Evolutionary conservation across 2,888 invertebrate genomes (phyloP).

Genomic region (Aphidius colemani): DNA sequence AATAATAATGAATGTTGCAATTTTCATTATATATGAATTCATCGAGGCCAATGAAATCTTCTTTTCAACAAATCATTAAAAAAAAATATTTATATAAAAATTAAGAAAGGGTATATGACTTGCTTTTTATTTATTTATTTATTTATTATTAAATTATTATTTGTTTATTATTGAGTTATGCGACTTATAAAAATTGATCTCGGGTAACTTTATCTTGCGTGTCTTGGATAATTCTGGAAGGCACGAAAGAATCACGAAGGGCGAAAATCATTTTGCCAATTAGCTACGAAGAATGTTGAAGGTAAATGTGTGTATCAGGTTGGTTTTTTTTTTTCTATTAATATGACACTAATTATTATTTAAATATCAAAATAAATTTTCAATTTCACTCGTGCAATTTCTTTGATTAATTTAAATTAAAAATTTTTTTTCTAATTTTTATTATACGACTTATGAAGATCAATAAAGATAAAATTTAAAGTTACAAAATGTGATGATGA

Average conservation of each 20-base stretch:
- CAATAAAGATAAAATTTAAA: constrained; percentile 8
- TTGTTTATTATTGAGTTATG: neutral
- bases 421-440: no score
- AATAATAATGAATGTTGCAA: no score
- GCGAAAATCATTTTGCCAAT: constrained; percentile 34
- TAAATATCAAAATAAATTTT: constrained; percentile 34
- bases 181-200: neutral
- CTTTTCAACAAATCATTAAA: no score
- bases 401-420: no score
- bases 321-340: neutral
- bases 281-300: constrained; percentile 26
- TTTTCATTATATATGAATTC: no score
- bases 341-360: neutral
- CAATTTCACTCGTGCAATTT: no score
- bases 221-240: constrained; percentile 11
- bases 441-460: neutral
- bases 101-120: no score
- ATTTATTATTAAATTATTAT: constrained; percentile 9
- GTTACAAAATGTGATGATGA: constrained; percentile 21
- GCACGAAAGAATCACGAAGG: constrained; percentile 29
- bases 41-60: no score
- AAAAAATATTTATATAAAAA: no score
- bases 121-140: neutral
- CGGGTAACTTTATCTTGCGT: constrained; percentile 13
- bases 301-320: constrained; percentile 18